Base-by-base conservation (phyloP, 2,888 invertebrate genomes). In the Leistus spinibarbis region DNA sequence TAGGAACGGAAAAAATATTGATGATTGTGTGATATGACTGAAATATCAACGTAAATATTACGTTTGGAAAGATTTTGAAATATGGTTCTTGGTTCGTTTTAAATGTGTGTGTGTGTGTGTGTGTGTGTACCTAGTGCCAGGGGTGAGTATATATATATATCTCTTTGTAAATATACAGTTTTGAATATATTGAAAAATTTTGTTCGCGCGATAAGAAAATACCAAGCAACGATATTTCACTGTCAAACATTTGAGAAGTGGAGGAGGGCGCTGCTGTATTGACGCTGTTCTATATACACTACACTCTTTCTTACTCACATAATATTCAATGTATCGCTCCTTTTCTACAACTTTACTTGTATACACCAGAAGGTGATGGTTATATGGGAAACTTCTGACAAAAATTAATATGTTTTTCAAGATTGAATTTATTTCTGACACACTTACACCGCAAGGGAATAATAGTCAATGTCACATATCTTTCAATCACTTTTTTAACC, bases 371-470 rank as follows among this genome's bases (percentile, higher is more conserved):
- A 40, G 40, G 40, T 40, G 40, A 13, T 40, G 40, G 40, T 40
- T 40, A 60, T n/a, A 60, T 19, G 13, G 22, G 22, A 60, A 60
- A 60, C 19, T 60, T 60, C 60, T 60, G 60, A 60, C 60, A 71
- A 71, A 71, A 71, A 71, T 71, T 71, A 71, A 71, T 71, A 71
- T 65, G 71, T 71, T 71, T 60, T 60, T 64, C 71, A 56, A 64
- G 71, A 71, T 71, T 71, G 71, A 71, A 71, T 71, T 65, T 65
- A 71, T 71, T 71, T 71, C 64, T 63, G 56, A 71, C 64, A 71
- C 64, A 54, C 54, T 70, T 20, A 13, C 20, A 63, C 54, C 62
- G 63, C 17, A 71, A 24, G 54, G 24, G 71, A 56, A 71, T 54
- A 71, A 60, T 16, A 60, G 40, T 40, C 40, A 40, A 40, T 40